Conservation (phyloP, 2,797 vertebrate genomes). For the Decapterus maruadsi region DNA sequence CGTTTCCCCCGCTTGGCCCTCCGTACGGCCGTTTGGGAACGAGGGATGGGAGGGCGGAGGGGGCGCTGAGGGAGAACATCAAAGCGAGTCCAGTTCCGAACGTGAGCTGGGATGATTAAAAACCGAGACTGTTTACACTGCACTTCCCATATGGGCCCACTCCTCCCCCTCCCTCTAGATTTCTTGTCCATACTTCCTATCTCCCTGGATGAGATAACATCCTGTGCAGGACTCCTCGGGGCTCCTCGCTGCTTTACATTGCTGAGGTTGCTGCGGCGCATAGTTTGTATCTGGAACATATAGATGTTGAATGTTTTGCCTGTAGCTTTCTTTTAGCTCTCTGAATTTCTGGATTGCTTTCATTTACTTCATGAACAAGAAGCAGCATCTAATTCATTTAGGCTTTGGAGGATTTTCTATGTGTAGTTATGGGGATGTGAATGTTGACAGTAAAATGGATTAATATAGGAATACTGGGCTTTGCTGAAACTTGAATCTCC, state of each 20-base stretch:
- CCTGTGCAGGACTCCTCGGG: constrained; percentile 65
- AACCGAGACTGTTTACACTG: constrained; percentile 87
- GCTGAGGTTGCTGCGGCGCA: constrained; percentile 35
- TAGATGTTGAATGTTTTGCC: neutral
- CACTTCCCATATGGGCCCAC: constrained; percentile 84
- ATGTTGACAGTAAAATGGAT: neutral
- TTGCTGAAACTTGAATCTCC: neutral
- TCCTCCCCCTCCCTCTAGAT: constrained; percentile 78
- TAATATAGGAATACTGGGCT: neutral
- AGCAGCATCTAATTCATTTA: neutral
- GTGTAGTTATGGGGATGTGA: neutral
- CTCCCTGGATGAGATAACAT: constrained; percentile 85
- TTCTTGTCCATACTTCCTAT: constrained; percentile 87
- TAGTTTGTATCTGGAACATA: constrained; percentile 6
- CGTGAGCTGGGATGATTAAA: constrained; percentile 88
- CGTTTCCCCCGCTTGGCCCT: constrained; percentile 48
- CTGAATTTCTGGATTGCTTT: neutral
- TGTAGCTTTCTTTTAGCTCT: neutral
- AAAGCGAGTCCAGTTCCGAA: constrained; percentile 85
- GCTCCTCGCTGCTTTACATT: constrained; percentile 59
- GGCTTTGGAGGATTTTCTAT: neutral
- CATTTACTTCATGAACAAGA: neutral
- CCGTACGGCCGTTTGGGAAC: constrained; percentile 67
- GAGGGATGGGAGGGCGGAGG: constrained; percentile 75
- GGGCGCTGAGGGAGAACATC: constrained; percentile 82